These are phyloP conservation scores for Cheilosia impressa DNA, from an alignment of 2,888 invertebrate species.

Conservation along the genomic window DNA sequence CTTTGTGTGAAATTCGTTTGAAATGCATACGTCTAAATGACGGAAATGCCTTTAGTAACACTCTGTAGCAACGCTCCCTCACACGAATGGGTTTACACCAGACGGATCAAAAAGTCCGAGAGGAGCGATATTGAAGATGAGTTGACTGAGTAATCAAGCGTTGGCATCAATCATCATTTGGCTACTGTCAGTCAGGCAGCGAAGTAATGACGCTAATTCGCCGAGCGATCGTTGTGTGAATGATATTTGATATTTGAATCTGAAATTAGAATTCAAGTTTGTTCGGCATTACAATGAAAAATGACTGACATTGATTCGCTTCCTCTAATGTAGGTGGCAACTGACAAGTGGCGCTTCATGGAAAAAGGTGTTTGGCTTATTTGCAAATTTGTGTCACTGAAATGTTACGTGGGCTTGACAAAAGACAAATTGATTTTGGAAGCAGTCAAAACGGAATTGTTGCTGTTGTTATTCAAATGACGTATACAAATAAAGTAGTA, in stretches of 20 bases:
- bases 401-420: background rate
- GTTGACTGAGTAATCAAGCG: slow-evolving; percentile 13
- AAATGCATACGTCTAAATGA: slow-evolving; percentile 40
- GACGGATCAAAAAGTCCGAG: background rate
- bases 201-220: slow-evolving; percentile 30
- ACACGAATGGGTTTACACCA: background rate
- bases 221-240: slow-evolving; percentile 24
- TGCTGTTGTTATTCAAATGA: no score
- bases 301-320: slow-evolving; percentile 16
- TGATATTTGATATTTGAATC: slow-evolving; percentile 39
- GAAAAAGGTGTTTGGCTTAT: background rate
- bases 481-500: no score
- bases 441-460: background rate
- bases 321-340: background rate
- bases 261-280: slow-evolving; percentile 19
- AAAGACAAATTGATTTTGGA: background rate
- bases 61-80: slow-evolving; percentile 24
- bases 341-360: slow-evolving; percentile 6
- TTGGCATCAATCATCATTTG: slow-evolving; percentile 56
- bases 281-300: no score
- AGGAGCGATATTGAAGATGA: slow-evolving; percentile 23
- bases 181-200: slow-evolving; percentile 39
- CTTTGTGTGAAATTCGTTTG: slow-evolving; percentile 14
- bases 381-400: slow-evolving; percentile 1
- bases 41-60: slow-evolving; percentile 38